Percentiles rank a stretch among this genome's conserved stretches.
phyloP scores from a whole-genome alignment of 2,888 invertebrate genomes.

The Dynastes tityus region DNA sequence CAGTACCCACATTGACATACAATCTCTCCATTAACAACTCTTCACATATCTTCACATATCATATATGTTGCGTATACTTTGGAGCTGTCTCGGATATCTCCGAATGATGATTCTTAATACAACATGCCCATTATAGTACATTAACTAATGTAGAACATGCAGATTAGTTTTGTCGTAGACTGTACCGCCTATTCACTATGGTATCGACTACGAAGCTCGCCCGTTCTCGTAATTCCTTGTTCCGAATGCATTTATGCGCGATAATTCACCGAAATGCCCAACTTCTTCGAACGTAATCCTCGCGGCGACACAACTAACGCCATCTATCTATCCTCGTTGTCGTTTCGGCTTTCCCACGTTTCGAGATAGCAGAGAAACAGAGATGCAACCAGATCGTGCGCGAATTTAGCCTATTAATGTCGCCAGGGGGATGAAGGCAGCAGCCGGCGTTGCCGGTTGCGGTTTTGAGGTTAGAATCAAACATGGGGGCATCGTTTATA shows the following conservation, averaged over 20 bases:
- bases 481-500: slow-evolving; percentile 53
- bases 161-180: background rate
- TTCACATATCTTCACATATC: too few relatives aligned
- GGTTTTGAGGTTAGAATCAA: slow-evolving; percentile 54
- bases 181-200: background rate
- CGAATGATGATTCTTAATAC: background rate
- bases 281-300: slow-evolving; percentile 16
- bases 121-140: background rate
- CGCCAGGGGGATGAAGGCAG: slow-evolving; percentile 18
- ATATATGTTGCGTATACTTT: background rate
- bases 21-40: too few relatives aligned
- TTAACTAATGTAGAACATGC: background rate
- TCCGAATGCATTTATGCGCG: slow-evolving; percentile 20
- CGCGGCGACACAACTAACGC: background rate
- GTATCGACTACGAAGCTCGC: background rate
- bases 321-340: too few relatives aligned
- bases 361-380: background rate
- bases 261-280: slow-evolving; percentile 17
- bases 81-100: background rate
- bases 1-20: too few relatives aligned
- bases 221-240: background rate
- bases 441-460: slow-evolving; percentile 34
- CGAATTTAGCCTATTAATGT: slow-evolving; percentile 40
- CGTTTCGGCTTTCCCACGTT: background rate
- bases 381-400: slow-evolving; percentile 11